Percentiles rank a stretch among this genome's conserved stretches.
Conservation (phyloP, 2,113 vertebrate species). For the Platysternon megacephalum region DNA sequence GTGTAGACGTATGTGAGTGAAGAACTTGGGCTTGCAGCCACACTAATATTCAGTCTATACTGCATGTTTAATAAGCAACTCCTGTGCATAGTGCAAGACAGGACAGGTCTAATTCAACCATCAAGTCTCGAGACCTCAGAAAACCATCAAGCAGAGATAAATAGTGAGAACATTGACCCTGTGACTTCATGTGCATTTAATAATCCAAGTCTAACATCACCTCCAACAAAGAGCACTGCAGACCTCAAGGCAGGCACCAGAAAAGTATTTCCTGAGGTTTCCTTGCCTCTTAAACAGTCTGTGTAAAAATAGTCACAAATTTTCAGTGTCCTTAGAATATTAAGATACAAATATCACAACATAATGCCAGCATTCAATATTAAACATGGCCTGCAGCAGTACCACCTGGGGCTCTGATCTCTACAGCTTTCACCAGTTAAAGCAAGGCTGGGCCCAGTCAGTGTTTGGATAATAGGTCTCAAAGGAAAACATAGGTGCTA, state of each 20-base stretch:
- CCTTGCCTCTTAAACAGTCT: background rate
- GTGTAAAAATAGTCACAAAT: background rate
- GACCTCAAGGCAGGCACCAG: background rate
- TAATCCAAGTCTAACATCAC: background rate
- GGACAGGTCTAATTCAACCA: background rate
- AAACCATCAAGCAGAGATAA: background rate
- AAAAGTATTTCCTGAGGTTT: background rate
- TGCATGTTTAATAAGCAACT: background rate
- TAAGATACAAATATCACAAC: constrained; percentile 53
- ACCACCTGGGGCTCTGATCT: constrained; percentile 62
- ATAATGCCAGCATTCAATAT: constrained; percentile 66
- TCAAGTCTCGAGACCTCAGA: background rate
- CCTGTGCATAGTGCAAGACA: background rate
- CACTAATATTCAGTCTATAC: background rate
- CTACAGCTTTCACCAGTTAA: constrained; percentile 49
- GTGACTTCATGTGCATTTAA: background rate
- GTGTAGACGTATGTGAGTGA: background rate
- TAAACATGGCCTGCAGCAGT: constrained; percentile 66
- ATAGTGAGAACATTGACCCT: background rate
- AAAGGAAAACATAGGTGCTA: constrained; percentile 22
- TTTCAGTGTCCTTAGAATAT: constrained; percentile 29
- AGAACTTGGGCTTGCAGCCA: background rate
- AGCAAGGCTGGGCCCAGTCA: constrained; percentile 14
- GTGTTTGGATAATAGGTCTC: constrained; percentile 38
- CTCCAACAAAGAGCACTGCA: background rate